Evolutionary conservation across 2,888 invertebrate species (phyloP).

Genomic region (Agrochola lota): DNA sequence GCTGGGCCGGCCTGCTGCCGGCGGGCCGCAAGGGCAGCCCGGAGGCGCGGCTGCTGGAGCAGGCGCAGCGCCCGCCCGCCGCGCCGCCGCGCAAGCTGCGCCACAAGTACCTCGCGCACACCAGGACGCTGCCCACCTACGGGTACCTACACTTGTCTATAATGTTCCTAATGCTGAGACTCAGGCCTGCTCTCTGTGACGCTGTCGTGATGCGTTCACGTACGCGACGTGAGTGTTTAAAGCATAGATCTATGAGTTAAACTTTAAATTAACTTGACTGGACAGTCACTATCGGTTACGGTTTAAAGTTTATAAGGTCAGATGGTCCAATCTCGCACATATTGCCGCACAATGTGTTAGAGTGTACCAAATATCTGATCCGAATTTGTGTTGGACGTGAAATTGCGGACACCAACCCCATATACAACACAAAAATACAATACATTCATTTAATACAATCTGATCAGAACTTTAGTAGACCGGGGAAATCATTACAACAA

Average conservation of each 20-base stretch:
- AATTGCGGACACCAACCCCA: no score
- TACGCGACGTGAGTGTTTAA: background rate
- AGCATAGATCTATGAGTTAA: background rate
- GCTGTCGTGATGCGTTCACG: background rate
- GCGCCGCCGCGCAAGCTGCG: conserved; percentile 96
- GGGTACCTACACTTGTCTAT: conserved; percentile 83
- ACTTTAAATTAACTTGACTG: background rate
- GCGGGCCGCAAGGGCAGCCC: conserved; percentile 95
- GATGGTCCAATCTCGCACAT: background rate
- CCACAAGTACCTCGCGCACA: conserved; percentile 97
- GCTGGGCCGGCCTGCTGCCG: conserved; percentile 92
- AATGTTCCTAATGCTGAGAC: background rate
- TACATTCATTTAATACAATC: background rate
- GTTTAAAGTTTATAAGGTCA: no score
- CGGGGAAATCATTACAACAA: no score
- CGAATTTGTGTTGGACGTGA: background rate
- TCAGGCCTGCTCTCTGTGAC: background rate
- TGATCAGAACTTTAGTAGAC: background rate
- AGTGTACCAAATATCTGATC: background rate
- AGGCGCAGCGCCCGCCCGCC: conserved; percentile 95
- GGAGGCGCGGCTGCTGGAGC: conserved; percentile 95
- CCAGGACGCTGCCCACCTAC: conserved; percentile 97
- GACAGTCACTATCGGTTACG: no score
- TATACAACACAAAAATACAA: no score
- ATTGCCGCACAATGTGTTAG: background rate